Evolutionary conservation across 2,797 vertebrate species (phyloP).

Genomic region (Masticophis lateralis): DNA sequence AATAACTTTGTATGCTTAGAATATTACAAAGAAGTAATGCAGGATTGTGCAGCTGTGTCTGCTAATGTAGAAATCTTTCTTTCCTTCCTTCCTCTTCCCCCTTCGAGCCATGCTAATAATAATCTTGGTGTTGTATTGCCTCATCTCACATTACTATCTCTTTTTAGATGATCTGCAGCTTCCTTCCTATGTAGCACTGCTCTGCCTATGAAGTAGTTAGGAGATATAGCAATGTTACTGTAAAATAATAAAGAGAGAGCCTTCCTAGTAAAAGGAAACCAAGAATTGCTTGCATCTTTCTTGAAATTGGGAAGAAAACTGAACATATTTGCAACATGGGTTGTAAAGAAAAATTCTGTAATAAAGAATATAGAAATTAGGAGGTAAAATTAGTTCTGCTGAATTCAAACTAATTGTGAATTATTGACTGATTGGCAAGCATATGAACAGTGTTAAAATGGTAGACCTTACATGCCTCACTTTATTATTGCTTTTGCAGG

Average conservation of each 20-base stretch:
- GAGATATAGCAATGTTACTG: conserved; percentile 59
- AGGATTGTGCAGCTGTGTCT: conserved; percentile 37
- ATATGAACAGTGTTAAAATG: conserved; percentile 30
- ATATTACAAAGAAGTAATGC: conserved; percentile 38
- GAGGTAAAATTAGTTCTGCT: background rate
- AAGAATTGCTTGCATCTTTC: background rate
- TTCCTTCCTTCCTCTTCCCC: background rate
- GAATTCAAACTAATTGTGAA: fast-evolving
- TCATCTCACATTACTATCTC: conserved; percentile 59
- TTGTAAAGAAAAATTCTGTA: background rate
- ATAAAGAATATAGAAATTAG: background rate
- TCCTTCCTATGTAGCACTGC: conserved; percentile 62
- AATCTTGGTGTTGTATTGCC: conserved; percentile 55
- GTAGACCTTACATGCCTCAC: conserved; percentile 6
- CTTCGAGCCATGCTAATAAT: conserved; percentile 56
- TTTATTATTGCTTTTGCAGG: conserved; percentile 35
- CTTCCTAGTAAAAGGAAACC: conserved; percentile 20
- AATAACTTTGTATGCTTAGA: conserved; percentile 52
- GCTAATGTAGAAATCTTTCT: conserved; percentile 32
- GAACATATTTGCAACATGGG: background rate
- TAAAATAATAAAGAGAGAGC: conserved; percentile 68
- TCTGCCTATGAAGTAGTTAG: conserved; percentile 71
- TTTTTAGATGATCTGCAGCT: conserved; percentile 71
- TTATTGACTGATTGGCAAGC: background rate
- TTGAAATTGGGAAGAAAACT: background rate